A percentile compares a stretch with the other conserved stretches of the same genome.
Evolutionary conservation across 2,797 vertebrate species (phyloP).

Genomic region (Syngnathus rostellatus): DNA sequence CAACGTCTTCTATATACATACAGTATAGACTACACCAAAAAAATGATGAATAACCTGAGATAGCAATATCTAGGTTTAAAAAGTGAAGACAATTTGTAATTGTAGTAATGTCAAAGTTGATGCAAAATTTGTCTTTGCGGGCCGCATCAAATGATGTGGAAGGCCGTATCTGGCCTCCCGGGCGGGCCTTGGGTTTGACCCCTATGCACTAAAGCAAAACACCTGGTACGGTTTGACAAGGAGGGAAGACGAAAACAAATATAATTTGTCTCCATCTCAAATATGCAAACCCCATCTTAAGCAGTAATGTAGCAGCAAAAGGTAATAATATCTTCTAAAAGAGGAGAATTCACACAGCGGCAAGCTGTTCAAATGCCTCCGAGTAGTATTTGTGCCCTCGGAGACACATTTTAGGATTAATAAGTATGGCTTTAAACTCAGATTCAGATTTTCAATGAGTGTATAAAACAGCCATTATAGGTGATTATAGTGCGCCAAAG

Average conservation of each 20-base stretch:
- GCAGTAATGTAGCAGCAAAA: constrained; percentile 40
- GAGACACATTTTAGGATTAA: constrained; percentile 52
- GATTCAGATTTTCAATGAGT: constrained; percentile 5
- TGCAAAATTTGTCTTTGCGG: no score
- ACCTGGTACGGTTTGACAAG: neutral
- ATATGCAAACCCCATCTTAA: constrained; percentile 45
- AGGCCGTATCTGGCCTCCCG: no score
- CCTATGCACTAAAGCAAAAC: neutral
- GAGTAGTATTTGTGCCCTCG: constrained; percentile 45
- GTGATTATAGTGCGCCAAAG: constrained; percentile 14
- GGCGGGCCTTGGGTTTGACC: no score
- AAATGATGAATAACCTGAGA: no score
- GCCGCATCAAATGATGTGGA: no score
- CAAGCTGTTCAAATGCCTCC: constrained; percentile 51
- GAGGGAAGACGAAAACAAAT: neutral
- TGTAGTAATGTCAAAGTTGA: no score
- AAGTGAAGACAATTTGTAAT: no score
- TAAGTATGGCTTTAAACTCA: constrained; percentile 43
- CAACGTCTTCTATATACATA: no score
- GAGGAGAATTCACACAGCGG: constrained; percentile 51
- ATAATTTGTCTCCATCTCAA: constrained; percentile 3
- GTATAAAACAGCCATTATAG: constrained; percentile 23
- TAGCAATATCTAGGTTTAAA: no score
- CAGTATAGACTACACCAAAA: no score
- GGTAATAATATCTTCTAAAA: constrained; percentile 57